A percentile compares a stretch with the other conserved stretches of the same genome.
phyloP scores from a whole-genome alignment of 2,888 invertebrate species.

The Cataglyphis altisquamis region DNA sequence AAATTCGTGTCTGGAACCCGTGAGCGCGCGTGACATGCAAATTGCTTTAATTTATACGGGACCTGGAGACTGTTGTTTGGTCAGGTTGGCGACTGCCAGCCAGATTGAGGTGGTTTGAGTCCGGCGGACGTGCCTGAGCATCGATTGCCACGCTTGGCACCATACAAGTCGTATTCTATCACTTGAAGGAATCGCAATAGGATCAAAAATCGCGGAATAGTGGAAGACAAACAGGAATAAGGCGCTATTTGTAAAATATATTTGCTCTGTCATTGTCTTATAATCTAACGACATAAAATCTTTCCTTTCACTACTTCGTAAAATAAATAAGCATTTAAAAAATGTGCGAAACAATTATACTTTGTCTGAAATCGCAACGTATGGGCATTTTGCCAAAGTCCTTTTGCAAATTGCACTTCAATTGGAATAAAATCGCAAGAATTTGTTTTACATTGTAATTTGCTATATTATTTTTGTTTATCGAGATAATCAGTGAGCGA shows the following conservation, averaged over 20 bases:
- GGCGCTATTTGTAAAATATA: conserved; percentile 8
- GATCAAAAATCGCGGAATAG: neutral
- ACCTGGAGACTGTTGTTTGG: conserved; percentile 79
- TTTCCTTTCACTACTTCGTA: no score
- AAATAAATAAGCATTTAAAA: neutral
- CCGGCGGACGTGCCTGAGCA: conserved; percentile 75
- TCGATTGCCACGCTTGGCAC: conserved; percentile 70
- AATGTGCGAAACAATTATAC: neutral
- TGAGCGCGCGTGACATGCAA: conserved; percentile 74
- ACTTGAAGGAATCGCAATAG: conserved; percentile 42
- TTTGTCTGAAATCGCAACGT: neutral
- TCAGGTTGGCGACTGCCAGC: conserved; percentile 73
- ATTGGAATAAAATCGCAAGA: neutral
- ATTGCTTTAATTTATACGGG: conserved; percentile 81
- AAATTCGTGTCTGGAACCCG: conserved; percentile 56
- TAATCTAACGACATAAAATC: neutral
- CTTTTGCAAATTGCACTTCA: neutral
- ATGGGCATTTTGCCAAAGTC: neutral
- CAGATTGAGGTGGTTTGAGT: conserved; percentile 72
- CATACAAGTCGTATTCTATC: conserved; percentile 57
- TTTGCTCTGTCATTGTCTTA: conserved; percentile 17
- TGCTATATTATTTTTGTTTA: neutral
- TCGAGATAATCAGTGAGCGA: neutral
- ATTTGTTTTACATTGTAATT: neutral
- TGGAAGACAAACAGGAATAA: neutral